These are phyloP conservation scores for Diarsia mendica DNA, from an alignment of 2,888 invertebrate genomes.

Conservation along the genomic window DNA sequence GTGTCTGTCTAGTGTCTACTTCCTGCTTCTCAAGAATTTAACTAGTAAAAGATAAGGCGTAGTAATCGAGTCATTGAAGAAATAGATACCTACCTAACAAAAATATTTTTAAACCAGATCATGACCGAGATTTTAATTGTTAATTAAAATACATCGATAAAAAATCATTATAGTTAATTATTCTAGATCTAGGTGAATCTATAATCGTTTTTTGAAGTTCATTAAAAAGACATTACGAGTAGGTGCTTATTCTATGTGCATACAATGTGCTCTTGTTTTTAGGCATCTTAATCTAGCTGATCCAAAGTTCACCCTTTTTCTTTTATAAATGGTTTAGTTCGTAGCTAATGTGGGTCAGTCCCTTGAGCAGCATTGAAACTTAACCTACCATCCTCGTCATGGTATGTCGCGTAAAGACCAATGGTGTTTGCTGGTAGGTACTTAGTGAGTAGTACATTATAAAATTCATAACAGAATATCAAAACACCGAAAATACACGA, in stretches of 20 bases:
- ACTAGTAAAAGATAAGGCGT: background rate
- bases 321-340: no score
- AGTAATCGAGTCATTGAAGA: constrained; percentile 1
- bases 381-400: no score
- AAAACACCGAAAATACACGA: constrained; percentile 18
- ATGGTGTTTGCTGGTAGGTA: no score
- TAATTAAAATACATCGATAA: constrained; percentile 24
- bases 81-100: constrained; percentile 4
- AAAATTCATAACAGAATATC: constrained; percentile 23
- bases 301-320: no score
- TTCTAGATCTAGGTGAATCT: constrained; percentile 11
- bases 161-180: background rate
- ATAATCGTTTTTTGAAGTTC: constrained; percentile 4
- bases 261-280: background rate
- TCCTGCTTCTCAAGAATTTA: constrained; percentile 12
- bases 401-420: no score
- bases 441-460: background rate
- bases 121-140: constrained; percentile 11
- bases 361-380: no score
- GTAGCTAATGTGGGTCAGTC: background rate
- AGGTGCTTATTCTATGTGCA: background rate
- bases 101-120: constrained; percentile 15
- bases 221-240: background rate
- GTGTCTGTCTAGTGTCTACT: background rate
- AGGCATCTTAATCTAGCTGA: background rate